Base-by-base conservation (phyloP, 2,797 vertebrate genomes). In the Poeciliopsis turneri region DNA sequence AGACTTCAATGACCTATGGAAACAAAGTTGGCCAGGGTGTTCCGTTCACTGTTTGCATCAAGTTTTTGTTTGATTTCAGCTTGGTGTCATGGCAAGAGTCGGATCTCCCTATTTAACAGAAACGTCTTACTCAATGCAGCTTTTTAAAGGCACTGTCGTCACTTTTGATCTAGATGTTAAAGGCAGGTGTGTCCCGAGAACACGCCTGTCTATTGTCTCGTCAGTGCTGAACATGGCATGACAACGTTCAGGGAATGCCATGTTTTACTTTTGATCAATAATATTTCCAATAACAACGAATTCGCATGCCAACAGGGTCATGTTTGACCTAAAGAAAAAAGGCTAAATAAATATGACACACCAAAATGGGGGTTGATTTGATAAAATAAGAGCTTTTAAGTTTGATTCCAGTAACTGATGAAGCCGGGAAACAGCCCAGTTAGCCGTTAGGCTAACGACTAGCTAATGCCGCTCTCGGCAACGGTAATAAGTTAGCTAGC, bases 361-460 rank as follows among this genome's bases (percentile, higher is more conserved):
- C 1, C 1, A 23, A 47, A 46, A 61, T 25, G 41, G 15, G 30
- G 78, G 43, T 5, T 59, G 25, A 16, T 76, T 15, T 28, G 10
- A 47, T 46, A 57, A 36, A 45, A 28, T 28, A 66, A 10, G 0
- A 11, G 47, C 9, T 73, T 57, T 75, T 53, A 3, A 11, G 46
- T 74, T 78, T 70, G 39, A 77, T 18, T 23, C 11, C 28, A 49
- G 3, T 46, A 39, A n/a, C 71, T 73, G 72, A 28, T 64, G 75
- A 90, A 90, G 83, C 90, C 86, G 89, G 88, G 89, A 82, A 86
- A 46, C 80, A 55, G 76, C 72, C 74, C 70, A 78, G 39, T 46
- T 88, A 87, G 86, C 89, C 73, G 46, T 59, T 51, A 11, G 74
- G 86, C 87, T 88, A 85, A 78, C 76, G 78, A 76, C 49, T 72